phyloP scores from a whole-genome alignment of 2,888 invertebrate genomes.

The Drosophila kanekoi region DNA sequence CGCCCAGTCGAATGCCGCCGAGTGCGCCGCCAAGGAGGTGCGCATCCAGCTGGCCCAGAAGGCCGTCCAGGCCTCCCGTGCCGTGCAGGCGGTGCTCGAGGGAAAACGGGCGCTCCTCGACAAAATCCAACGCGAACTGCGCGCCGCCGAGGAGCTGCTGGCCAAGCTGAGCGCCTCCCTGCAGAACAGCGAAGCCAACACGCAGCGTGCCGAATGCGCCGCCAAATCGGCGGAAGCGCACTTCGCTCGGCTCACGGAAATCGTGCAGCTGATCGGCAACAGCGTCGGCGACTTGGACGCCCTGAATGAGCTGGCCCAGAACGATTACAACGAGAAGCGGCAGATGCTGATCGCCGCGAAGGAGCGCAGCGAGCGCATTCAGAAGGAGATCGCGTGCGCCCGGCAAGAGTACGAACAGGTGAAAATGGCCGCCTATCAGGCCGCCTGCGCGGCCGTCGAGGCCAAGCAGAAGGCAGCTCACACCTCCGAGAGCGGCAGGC shows the following conservation, averaged over 20 bases:
- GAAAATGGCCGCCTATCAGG: constrained; percentile 89
- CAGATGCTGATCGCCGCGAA: constrained; percentile 89
- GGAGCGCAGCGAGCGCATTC: constrained; percentile 87
- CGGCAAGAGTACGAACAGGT: constrained; percentile 88
- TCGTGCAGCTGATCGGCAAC: constrained; percentile 86
- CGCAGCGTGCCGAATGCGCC: constrained; percentile 87
- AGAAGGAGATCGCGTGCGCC: constrained; percentile 87
- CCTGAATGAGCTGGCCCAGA: constrained; percentile 87
- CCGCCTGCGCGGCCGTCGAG: constrained; percentile 85
- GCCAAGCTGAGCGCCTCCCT: constrained; percentile 68
- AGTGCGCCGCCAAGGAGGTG: constrained; percentile 89
- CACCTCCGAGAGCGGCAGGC: not conserved
- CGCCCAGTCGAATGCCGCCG: constrained; percentile 90
- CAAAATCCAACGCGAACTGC: constrained; percentile 4
- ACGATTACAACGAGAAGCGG: constrained; percentile 88
- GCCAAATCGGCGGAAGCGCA: constrained; percentile 87
- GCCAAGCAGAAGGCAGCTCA: constrained; percentile 30
- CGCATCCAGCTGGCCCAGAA: constrained; percentile 90
- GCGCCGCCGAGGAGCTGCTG: not conserved
- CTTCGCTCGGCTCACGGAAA: constrained; percentile 84
- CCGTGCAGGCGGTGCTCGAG: constrained; percentile 89
- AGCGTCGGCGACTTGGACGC: constrained; percentile 87
- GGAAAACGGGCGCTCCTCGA: constrained; percentile 86
- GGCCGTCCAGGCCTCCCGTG: constrained; percentile 89
- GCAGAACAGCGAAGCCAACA: constrained; percentile 87